phyloP scores from a whole-genome alignment of 1,140 invertebrate species.

The Yoshiicerus persimilis region DNA sequence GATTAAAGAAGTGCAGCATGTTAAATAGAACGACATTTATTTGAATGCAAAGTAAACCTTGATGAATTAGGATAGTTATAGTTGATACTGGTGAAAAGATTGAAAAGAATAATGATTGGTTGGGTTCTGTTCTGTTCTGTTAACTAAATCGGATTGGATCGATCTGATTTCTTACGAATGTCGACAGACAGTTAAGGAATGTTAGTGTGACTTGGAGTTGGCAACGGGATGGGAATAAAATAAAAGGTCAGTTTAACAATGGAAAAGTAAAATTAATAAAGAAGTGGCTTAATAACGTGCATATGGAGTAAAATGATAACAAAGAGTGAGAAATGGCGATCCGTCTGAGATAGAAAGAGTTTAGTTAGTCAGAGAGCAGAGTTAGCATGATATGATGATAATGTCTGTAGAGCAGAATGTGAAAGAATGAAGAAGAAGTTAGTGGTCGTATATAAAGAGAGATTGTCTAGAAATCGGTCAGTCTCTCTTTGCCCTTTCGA shows the following conservation, averaged over 20 bases:
- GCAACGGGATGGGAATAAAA: background rate
- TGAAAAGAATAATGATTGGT: too few species aligned
- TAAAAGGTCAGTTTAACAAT: background rate
- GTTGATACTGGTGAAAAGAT: too few species aligned
- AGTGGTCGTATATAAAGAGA: background rate
- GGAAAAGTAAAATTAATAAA: background rate
- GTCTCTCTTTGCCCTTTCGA: slow-evolving; percentile 10
- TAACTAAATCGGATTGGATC: background rate
- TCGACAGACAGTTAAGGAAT: too few species aligned
- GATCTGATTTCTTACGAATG: background rate
- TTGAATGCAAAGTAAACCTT: too few species aligned
- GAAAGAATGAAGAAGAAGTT: too few species aligned
- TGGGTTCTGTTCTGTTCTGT: background rate
- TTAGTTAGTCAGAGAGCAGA: background rate
- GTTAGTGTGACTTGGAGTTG: background rate
- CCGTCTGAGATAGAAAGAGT: background rate
- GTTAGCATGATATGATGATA: background rate
- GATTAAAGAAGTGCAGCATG: too few species aligned
- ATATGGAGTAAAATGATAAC: too few species aligned
- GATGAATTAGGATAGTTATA: too few species aligned
- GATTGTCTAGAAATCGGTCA: background rate
- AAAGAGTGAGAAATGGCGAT: too few species aligned
- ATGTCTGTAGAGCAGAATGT: too few species aligned
- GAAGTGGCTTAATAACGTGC: background rate
- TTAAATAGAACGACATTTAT: too few species aligned